These are phyloP conservation scores for Alloplasta piceator DNA, from an alignment of 2,888 invertebrate genomes.

Conservation along the genomic window DNA sequence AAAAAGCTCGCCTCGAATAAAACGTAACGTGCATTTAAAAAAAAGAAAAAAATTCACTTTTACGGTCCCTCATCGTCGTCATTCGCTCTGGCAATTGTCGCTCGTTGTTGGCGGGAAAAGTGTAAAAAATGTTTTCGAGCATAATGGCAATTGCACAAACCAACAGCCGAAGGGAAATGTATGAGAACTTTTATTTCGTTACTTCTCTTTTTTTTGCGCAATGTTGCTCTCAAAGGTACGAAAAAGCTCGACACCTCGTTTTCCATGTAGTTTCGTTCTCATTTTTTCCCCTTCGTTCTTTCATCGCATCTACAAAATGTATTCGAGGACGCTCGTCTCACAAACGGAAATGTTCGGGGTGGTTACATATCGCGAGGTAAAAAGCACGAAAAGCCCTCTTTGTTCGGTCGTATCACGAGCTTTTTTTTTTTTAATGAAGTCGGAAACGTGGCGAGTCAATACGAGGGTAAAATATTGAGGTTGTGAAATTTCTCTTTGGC, in stretches of 20 bases:
- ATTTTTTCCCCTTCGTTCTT: conserved; percentile 20
- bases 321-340: conserved; percentile 17
- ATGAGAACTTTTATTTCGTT: neutral
- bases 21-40: conserved; percentile 30
- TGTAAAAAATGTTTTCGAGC: conserved; percentile 57
- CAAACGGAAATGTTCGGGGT: conserved; percentile 3
- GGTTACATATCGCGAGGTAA: conserved; percentile 4
- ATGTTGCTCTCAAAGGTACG: conserved; percentile 28
- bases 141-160: conserved; percentile 50
- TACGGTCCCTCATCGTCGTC: conserved; percentile 19
- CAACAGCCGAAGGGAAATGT: neutral
- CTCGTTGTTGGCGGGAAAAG: conserved; percentile 28
- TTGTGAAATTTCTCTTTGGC: no score
- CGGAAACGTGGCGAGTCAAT: conserved; percentile 49
- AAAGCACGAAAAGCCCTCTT: conserved; percentile 32
- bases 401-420: conserved; percentile 24
- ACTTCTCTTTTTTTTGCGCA: neutral
- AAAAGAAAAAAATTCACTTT: conserved; percentile 16
- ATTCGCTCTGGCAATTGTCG: conserved; percentile 8
- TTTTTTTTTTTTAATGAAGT: conserved; percentile 48
- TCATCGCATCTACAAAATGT: conserved; percentile 26
- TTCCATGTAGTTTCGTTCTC: neutral
- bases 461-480: no score
- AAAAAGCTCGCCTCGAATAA: conserved; percentile 49
- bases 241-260: conserved; percentile 22